Evolutionary conservation across 1,140 invertebrate genomes (phyloP), one percentile per base, ranked within the genome.

Genomic region (Camponotus floridanus): DNA sequence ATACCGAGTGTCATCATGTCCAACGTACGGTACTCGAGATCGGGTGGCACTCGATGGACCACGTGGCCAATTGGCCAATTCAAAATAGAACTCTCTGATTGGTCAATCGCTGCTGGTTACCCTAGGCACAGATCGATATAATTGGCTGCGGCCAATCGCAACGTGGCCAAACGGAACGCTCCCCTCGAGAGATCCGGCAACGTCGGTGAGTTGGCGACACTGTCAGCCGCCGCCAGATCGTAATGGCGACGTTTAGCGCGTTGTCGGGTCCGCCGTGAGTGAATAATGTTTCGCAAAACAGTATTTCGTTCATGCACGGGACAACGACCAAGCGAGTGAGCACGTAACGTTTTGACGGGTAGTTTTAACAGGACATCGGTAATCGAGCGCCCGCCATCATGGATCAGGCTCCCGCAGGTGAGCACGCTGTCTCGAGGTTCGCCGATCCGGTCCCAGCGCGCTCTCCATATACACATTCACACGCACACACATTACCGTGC

Each of bases 371-470:
- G 4, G 59, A 71, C 70, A 15, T 8, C 61, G 5, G 67, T 74
- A 64, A 39, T 74, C 85, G 31, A 81, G 48, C 57, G 76, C n/a
- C 73, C 65, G 65, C 39, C 45, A 87, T 68, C 87, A 93, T 93
- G 92, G 92, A 93, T 81, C 92, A 93, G 67, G 92, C 92, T 61
- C 92, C 92, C 39, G 84, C 92, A 93, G 92, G 92, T 93, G 91
- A 88, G 76, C 57, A 76, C 62, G 57, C 51, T 84, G 70, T 76
- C 33, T 86, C 79, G 42, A 59, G 42, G 79, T 88, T 42, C 70
- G 73, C 5, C 11, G 65, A 81, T 87, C 33, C 64, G 71, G 71
- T n/a, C 21, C 61, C 79, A 85, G 65, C 85, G 90, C 89, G 85
- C 64, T 87, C 31, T 83, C 62, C 48, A 18, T 1, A 51, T 15